Evolutionary conservation across 2,113 vertebrate genomes (phyloP).

Genomic region (Martes martes): DNA sequence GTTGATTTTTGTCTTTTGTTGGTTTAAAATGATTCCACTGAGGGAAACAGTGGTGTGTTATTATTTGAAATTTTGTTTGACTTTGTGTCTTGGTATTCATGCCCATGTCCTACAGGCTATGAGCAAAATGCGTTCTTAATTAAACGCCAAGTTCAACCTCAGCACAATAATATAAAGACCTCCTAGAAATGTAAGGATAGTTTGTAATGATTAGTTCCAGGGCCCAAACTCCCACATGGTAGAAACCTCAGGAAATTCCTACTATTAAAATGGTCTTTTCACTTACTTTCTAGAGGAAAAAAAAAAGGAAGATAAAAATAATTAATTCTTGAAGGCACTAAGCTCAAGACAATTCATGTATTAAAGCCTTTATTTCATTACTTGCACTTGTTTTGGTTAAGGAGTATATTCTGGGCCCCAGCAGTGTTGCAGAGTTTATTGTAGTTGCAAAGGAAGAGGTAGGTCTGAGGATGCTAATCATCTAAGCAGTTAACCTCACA

Average conservation of each 20-base stretch:
- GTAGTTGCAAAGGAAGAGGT: neutral
- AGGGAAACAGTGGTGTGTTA: neutral
- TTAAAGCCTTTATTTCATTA: neutral
- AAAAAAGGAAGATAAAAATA: neutral
- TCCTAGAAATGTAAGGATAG: neutral
- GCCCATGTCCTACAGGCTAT: neutral
- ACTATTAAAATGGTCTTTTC: neutral
- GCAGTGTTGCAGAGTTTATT: neutral
- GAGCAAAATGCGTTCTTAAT: neutral
- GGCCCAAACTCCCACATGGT: neutral
- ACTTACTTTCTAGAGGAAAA: neutral
- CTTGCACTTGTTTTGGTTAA: neutral
- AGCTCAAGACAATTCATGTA: neutral
- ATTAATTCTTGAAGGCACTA: neutral
- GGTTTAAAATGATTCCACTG: neutral
- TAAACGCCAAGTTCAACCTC: neutral
- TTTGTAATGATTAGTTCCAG: neutral
- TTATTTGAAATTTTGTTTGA: neutral
- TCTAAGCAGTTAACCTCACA: neutral
- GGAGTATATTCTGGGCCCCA: neutral
- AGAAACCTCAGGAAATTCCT: neutral
- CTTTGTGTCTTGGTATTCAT: neutral
- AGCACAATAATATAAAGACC: neutral
- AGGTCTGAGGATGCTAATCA: neutral
- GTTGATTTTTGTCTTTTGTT: neutral